These are phyloP conservation scores for Lithobates sylvaticus DNA, from an alignment of 2,797 vertebrate species.

Conservation along the genomic window DNA sequence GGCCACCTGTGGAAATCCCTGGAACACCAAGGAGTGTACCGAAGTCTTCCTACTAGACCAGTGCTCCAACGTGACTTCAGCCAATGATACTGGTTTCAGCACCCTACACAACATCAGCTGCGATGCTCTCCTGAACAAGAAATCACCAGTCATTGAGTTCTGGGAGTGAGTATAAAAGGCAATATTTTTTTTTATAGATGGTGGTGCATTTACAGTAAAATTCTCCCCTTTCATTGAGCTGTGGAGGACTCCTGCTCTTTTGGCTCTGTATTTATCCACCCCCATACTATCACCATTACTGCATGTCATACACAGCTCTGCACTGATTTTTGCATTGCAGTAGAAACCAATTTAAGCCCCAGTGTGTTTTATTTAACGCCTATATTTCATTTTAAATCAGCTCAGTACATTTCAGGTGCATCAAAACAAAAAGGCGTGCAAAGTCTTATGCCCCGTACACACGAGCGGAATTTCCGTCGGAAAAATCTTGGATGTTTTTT, in stretches of 20 bases:
- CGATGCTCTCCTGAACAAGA: constrained; percentile 75
- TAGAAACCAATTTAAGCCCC: too few species aligned
- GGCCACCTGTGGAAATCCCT: constrained; percentile 83
- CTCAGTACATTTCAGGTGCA: too few species aligned
- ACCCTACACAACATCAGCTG: constrained; percentile 70
- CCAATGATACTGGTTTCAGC: constrained; percentile 12
- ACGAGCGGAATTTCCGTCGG: too few species aligned
- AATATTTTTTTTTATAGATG: not conserved
- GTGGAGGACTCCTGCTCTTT: not conserved
- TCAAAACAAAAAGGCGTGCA: too few species aligned
- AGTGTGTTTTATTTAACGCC: too few species aligned
- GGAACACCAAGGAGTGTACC: constrained; percentile 86
- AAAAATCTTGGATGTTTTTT: too few species aligned
- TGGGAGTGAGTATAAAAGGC: constrained; percentile 81
- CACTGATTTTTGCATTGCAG: too few species aligned
- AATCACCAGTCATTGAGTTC: constrained; percentile 76
- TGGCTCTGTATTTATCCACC: not conserved
- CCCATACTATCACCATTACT: not conserved
- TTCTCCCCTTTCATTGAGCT: not conserved
- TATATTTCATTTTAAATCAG: too few species aligned
- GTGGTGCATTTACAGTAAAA: not conserved
- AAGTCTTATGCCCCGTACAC: too few species aligned
- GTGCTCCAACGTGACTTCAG: constrained; percentile 71
- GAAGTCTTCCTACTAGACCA: constrained; percentile 79
- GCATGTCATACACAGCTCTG: too few species aligned